These are phyloP conservation scores for Portunus trituberculatus DNA, from an alignment of 1,140 invertebrate species.

Conservation along the genomic window DNA sequence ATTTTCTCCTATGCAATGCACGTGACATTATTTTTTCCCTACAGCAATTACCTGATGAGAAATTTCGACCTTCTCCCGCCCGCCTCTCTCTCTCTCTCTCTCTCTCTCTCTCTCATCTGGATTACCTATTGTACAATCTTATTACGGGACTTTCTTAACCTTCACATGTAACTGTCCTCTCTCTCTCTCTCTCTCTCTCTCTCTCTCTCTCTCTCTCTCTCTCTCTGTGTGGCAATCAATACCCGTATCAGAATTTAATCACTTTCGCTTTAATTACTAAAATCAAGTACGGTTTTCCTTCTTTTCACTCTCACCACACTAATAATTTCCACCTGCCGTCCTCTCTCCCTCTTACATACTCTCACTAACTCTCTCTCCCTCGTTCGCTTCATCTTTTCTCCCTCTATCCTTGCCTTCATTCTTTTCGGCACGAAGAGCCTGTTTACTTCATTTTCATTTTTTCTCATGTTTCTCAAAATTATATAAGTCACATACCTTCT, in stretches of 20 bases:
- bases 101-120: not conserved
- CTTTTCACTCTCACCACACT: not conserved
- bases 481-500: too few relatives aligned
- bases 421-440: too few relatives aligned
- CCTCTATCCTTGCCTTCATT: too few relatives aligned
- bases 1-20: not conserved
- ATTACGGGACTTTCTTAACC: not conserved
- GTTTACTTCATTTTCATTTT: too few relatives aligned
- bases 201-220: not conserved
- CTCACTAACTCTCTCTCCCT: not conserved
- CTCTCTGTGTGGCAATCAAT: not conserved
- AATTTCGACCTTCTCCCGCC: not conserved
- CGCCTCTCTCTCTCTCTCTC: too few relatives aligned
- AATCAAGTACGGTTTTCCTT: not conserved
- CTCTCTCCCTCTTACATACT: not conserved
- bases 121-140: slow-evolving; percentile 1
- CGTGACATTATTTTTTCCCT: not conserved
- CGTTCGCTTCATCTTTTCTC: not conserved
- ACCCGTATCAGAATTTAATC: not conserved
- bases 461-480: too few relatives aligned
- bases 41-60: not conserved
- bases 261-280: not conserved
- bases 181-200: not conserved
- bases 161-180: not conserved
- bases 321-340: not conserved